Conservation (phyloP, 2,113 vertebrate species). For the Hemicordylus capensis region DNA sequence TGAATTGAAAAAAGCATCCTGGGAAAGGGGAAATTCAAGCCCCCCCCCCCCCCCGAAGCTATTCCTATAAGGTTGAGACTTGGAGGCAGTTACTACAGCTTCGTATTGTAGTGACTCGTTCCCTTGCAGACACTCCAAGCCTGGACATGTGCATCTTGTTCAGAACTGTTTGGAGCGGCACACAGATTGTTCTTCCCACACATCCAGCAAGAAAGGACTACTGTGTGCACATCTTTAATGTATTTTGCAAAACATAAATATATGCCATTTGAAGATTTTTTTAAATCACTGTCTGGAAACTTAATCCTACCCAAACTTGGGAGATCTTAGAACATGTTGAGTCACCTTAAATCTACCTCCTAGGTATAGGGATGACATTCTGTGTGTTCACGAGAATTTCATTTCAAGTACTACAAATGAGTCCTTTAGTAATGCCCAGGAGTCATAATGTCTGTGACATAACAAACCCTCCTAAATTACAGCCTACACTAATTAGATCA, state of each 20-base stretch:
- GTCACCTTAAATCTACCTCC: slow-evolving; percentile 40
- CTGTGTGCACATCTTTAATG: not conserved
- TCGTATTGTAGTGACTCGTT: not conserved
- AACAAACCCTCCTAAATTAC: slow-evolving; percentile 83
- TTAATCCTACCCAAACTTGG: slow-evolving; percentile 38
- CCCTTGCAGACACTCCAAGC: not conserved
- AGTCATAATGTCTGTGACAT: slow-evolving; percentile 80
- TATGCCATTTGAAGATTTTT: slow-evolving; percentile 62
- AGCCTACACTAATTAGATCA: slow-evolving; percentile 79
- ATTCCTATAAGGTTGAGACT: not conserved
- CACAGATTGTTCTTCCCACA: not conserved
- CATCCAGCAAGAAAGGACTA: not conserved
- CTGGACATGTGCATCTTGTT: not conserved
- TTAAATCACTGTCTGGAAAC: slow-evolving; percentile 63
- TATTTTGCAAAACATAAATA: slow-evolving; percentile 46
- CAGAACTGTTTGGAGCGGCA: too few species aligned
- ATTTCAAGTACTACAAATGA: slow-evolving; percentile 77
- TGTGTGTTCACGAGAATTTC: slow-evolving; percentile 70
- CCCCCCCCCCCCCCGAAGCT: too few species aligned
- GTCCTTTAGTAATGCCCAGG: slow-evolving; percentile 78
- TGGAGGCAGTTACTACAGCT: not conserved
- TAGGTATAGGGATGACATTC: slow-evolving; percentile 42
- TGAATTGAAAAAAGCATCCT: too few species aligned
- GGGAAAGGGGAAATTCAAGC: not conserved
- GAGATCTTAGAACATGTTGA: slow-evolving; percentile 45